Evolutionary conservation across 2,888 invertebrate species (phyloP).

Genomic region (Blomia tropicalis): DNA sequence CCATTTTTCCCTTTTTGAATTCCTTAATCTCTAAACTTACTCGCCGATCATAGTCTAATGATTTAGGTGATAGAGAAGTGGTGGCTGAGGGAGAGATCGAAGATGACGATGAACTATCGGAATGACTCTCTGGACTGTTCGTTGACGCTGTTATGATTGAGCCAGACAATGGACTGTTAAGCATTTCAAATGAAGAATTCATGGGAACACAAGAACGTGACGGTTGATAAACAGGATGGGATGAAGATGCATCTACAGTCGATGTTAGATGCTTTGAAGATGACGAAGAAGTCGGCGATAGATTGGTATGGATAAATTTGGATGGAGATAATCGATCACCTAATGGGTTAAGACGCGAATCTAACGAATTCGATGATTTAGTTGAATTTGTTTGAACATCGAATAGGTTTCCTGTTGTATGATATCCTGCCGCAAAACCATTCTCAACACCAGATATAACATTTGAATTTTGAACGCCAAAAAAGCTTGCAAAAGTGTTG

Average conservation of each 20-base stretch:
- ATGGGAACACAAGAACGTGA: background rate
- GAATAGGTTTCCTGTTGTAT: background rate
- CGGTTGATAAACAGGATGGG: no score
- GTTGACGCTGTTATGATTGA: background rate
- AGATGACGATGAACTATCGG: constrained; percentile 8
- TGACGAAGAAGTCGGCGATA: background rate
- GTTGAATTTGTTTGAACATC: no score
- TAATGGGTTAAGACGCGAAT: background rate
- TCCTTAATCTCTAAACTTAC: background rate
- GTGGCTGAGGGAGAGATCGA: background rate
- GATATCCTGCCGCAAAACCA: background rate
- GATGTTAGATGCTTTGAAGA: no score
- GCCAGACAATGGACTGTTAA: background rate
- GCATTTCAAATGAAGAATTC: background rate
- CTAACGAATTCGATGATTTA: no score
- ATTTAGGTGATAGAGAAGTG: background rate
- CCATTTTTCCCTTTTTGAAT: background rate
- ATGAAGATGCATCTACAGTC: background rate
- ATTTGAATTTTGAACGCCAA: background rate
- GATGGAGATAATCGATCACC: background rate
- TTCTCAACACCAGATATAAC: background rate
- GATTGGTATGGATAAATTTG: background rate
- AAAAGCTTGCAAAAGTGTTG: constrained; percentile 5
- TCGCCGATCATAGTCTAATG: background rate
- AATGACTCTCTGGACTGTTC: background rate